Conservation (phyloP, 2,797 vertebrate genomes). For the Tenualosa ilisha region DNA sequence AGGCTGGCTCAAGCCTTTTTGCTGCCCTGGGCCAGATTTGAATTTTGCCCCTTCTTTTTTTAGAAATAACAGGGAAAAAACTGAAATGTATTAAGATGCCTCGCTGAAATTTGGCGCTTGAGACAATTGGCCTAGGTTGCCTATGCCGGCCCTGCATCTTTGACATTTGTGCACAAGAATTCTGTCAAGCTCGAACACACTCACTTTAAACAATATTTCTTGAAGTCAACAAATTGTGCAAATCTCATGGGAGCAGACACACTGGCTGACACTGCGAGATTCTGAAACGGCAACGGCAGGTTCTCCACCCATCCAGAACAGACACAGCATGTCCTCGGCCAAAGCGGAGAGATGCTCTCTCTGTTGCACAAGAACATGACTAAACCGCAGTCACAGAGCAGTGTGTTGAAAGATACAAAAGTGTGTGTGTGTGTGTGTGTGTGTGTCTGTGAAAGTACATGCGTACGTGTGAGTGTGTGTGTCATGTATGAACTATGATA, state of each 20-base stretch:
- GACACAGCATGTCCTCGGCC: background rate
- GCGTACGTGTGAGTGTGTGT: too few species aligned
- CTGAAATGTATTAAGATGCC: too few species aligned
- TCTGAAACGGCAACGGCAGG: background rate
- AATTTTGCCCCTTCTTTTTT: too few species aligned
- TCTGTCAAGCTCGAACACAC: background rate
- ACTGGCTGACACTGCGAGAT: background rate
- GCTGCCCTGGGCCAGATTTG: too few species aligned
- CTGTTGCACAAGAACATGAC: constrained; percentile 2
- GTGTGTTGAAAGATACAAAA: background rate
- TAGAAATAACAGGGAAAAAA: too few species aligned
- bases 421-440: too few species aligned
- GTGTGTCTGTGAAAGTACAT: too few species aligned
- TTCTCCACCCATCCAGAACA: background rate
- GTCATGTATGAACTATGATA: background rate
- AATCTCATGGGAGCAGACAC: background rate
- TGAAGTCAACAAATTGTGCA: background rate
- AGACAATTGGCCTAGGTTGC: too few species aligned
- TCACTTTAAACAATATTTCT: background rate
- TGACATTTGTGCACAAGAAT: background rate
- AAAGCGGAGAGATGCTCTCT: background rate
- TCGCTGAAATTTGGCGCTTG: too few species aligned
- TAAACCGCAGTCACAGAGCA: background rate
- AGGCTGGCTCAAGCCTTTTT: too few species aligned
- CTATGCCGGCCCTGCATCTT: background rate